Conservation (phyloP, 2,888 invertebrate species). For the Rhagophthalmus giganteus region DNA sequence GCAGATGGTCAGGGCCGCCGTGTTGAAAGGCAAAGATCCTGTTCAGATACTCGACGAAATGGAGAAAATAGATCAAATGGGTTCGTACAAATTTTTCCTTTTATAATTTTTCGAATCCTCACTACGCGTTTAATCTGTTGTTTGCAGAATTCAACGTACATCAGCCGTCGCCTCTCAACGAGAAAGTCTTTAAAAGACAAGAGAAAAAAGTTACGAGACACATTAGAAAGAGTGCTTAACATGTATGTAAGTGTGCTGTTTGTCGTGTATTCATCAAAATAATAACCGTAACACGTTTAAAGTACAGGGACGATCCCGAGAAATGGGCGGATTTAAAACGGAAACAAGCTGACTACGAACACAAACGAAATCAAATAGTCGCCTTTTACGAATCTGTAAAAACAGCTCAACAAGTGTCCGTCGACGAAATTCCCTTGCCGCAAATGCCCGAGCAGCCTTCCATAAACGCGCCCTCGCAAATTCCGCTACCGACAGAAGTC, state of each 20-base stretch:
- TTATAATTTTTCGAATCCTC: too few relatives aligned
- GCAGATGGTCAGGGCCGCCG: conserved; percentile 93
- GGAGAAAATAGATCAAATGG: conserved; percentile 98
- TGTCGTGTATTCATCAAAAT: too few relatives aligned
- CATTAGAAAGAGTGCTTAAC: conserved; percentile 89
- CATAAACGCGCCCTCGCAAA: conserved; percentile 43
- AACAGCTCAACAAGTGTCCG: conserved; percentile 91
- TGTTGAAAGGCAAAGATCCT: conserved; percentile 97
- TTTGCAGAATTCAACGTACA: conserved; percentile 88
- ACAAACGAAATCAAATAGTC: conserved; percentile 81
- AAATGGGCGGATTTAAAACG: conserved; percentile 90
- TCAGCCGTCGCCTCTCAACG: conserved; percentile 92
- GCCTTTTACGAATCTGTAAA: conserved; percentile 94
- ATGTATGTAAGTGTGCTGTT: conserved; percentile 97
- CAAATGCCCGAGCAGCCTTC: conserved; percentile 60
- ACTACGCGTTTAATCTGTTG: conserved; percentile 17
- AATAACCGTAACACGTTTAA: too few relatives aligned
- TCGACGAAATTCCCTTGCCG: conserved; percentile 96
- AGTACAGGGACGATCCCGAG: conserved; percentile 96
- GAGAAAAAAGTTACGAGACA: conserved; percentile 91
- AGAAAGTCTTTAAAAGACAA: conserved; percentile 97
- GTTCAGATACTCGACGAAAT: conserved; percentile 91
- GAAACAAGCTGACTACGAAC: conserved; percentile 91
- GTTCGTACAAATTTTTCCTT: conserved; percentile 57
- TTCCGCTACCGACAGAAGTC: conserved; percentile 50